Evolutionary conservation across 2,113 vertebrate genomes (phyloP), one percentile per base, ranked within the genome.

Genomic region (Bos indicus): DNA sequence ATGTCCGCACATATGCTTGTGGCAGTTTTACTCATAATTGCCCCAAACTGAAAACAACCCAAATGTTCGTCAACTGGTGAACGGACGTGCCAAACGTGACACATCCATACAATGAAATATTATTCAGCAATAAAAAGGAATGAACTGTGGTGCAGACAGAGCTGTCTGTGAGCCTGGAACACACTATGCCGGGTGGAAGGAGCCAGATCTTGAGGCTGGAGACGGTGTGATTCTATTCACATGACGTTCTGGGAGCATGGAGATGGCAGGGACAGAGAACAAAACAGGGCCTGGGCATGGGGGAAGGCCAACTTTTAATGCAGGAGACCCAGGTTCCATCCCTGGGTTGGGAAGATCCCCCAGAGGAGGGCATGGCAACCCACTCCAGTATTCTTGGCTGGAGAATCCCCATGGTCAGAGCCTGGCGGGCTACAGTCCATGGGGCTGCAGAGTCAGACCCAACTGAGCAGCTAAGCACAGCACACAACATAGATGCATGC

Each of bases 41-140:
- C 57, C 94, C 59, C 59, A 57, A 56, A 48, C 83, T 56, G 81
- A 86, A 87, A 95, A 77, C 80, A 90, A 23, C 80, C 28, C 46
- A 57, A 59, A 25, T 25, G 59, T 43, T 82, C 85, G 1, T 74
- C 40, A 28, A 4, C 59, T 28, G 90, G 46, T 48, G 74, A 54
- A 19, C 9, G 10, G 51, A 85, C 12, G 40, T 3, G 21, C 88
- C 46, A 88, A 90, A 88, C 0, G 4, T 14, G 48, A 33, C 14
- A 23, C 1, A 8, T 15, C 71, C 86, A 36, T 12, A 19, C 54
- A 28, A 36, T n/a, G 86, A 87, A 93, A 93, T 93, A 93, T 30
- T 87, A 62, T 77, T 82, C 43, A 26, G 80, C 57, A 26, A 87
- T 25, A 26, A 87, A 64, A 64, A 83, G 17, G 81, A 62, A 77